These are phyloP conservation scores for Heliconius hortense DNA, from an alignment of 2,888 invertebrate genomes.

Conservation along the genomic window DNA sequence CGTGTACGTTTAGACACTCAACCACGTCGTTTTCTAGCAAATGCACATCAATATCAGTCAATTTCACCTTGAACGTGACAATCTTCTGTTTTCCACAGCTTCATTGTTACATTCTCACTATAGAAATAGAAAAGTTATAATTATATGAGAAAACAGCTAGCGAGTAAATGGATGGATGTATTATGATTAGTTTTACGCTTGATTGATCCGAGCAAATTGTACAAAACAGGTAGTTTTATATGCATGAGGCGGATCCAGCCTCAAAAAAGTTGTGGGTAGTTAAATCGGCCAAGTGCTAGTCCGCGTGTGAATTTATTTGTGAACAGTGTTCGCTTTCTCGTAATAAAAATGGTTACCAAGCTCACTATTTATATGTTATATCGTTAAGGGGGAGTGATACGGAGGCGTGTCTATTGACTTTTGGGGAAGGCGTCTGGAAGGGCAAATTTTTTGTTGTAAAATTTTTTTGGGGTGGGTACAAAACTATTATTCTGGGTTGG, in stretches of 20 bases:
- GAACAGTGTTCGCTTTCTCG: too few species aligned
- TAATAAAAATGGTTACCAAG: too few species aligned
- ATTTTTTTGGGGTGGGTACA: too few species aligned
- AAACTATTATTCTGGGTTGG: too few species aligned
- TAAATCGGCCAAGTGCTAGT: not conserved
- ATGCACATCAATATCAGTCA: conserved; percentile 23
- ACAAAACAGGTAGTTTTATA: not conserved
- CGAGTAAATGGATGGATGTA: not conserved
- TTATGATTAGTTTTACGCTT: not conserved
- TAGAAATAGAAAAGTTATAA: conserved; percentile 71
- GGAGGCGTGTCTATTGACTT: too few species aligned
- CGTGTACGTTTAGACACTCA: too few species aligned
- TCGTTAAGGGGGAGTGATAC: too few species aligned
- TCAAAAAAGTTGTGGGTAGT: not conserved
- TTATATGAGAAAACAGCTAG: conserved; percentile 46
- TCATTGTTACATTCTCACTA: conserved; percentile 70
- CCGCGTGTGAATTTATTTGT: too few species aligned
- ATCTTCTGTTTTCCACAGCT: conserved; percentile 52
- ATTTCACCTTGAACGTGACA: conserved; percentile 42
- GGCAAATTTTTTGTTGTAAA: too few species aligned
- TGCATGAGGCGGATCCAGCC: not conserved
- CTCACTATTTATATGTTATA: too few species aligned
- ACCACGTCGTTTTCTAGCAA: not conserved
- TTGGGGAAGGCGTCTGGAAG: too few species aligned
- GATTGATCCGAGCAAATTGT: not conserved